phyloP scores from a whole-genome alignment of 2,888 invertebrate species.

The Onchidella celtica region DNA sequence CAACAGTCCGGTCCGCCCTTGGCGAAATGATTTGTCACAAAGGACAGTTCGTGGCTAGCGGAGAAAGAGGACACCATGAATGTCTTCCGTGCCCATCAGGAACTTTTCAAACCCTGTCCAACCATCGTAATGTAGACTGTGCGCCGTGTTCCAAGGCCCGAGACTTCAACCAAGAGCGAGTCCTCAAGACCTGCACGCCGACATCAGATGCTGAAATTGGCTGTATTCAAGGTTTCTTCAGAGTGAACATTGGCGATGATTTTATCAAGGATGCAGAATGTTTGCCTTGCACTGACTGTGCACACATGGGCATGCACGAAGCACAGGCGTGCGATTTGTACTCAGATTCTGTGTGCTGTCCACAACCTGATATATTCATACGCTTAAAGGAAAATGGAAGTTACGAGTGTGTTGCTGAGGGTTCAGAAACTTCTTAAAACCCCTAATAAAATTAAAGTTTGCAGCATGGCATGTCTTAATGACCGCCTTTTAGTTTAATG shows the following conservation, averaged over 20 bases:
- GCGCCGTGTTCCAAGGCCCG: background rate
- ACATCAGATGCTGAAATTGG: background rate
- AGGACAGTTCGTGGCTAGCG: background rate
- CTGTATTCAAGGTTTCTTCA: background rate
- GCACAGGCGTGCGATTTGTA: too few relatives aligned
- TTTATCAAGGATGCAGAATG: background rate
- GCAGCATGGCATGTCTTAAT: too few relatives aligned
- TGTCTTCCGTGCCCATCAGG: background rate
- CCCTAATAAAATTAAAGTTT: too few relatives aligned
- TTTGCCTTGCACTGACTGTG: background rate
- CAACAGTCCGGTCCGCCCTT: too few relatives aligned
- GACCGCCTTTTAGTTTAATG: too few relatives aligned
- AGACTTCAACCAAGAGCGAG: background rate
- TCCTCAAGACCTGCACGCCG: background rate
- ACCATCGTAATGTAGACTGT: background rate
- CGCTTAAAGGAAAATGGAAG: too few relatives aligned
- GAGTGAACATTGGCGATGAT: background rate
- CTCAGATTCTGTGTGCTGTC: too few relatives aligned
- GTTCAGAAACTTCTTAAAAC: too few relatives aligned
- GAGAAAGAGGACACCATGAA: background rate
- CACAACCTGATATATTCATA: too few relatives aligned
- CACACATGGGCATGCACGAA: too few relatives aligned
- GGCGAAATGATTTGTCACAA: background rate
- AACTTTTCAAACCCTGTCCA: background rate
- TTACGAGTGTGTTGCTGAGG: too few relatives aligned